These are phyloP conservation scores for Panthera tigris DNA, from an alignment of 2,113 vertebrate genomes.

Conservation along the genomic window DNA sequence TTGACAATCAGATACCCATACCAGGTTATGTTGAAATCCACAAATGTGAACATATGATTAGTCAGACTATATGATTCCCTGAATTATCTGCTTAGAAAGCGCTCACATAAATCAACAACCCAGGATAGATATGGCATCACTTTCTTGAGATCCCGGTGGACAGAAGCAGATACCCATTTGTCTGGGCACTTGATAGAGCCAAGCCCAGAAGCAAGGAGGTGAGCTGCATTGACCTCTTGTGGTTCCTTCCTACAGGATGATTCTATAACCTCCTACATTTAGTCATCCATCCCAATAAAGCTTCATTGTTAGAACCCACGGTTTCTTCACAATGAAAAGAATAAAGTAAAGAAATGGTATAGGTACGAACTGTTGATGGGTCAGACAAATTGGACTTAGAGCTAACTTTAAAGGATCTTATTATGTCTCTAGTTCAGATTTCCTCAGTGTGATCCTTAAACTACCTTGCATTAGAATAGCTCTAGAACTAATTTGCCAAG, in stretches of 20 bases:
- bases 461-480: neutral
- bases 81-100: neutral
- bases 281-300: slow-evolving; percentile 52
- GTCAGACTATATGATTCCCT: neutral
- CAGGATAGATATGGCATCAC: neutral
- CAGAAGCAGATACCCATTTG: slow-evolving; percentile 21
- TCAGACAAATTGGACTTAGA: neutral
- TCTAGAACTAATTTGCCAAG: neutral
- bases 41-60: neutral
- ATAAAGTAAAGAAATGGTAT: neutral
- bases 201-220: neutral
- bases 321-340: slow-evolving; percentile 35
- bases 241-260: neutral
- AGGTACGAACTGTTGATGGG: neutral
- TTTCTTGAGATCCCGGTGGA: slow-evolving; percentile 13
- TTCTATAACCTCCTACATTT: neutral
- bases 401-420: neutral
- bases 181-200: neutral
- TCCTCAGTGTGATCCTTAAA: neutral
- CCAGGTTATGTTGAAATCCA: neutral
- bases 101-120: neutral
- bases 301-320: neutral
- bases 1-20: neutral
- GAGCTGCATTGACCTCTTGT: slow-evolving; percentile 41
- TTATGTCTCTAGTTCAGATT: neutral